phyloP scores from a whole-genome alignment of 2,888 invertebrate species.

The Calameuta pallipes region DNA sequence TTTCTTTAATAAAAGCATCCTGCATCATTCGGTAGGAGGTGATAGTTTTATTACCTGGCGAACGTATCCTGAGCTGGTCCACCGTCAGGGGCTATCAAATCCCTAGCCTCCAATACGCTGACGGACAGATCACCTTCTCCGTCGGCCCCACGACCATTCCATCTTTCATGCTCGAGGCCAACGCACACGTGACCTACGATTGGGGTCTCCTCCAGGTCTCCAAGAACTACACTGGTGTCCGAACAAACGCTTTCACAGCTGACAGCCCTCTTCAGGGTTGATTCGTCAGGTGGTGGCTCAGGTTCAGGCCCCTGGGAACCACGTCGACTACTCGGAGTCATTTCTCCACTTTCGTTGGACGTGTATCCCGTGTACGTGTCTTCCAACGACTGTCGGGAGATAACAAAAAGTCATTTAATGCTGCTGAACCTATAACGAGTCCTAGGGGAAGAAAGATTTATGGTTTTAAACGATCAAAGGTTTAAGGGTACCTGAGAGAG shows the following conservation, averaged over 20 bases:
- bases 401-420: neutral
- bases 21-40: neutral
- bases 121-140: slow-evolving; percentile 73
- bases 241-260: slow-evolving; percentile 86
- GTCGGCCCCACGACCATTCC: slow-evolving; percentile 68
- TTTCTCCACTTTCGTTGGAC: slow-evolving; percentile 40
- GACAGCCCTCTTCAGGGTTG: slow-evolving; percentile 73
- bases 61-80: slow-evolving; percentile 77
- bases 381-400: slow-evolving; percentile 40
- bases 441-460: neutral
- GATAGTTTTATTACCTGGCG: slow-evolving; percentile 65
- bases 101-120: slow-evolving; percentile 82
- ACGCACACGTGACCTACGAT: slow-evolving; percentile 82
- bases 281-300: slow-evolving; percentile 54
- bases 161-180: slow-evolving; percentile 83
- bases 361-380: slow-evolving; percentile 43
- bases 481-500: slow-evolving; percentile 47
- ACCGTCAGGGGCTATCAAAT: slow-evolving; percentile 73
- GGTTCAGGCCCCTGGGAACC: slow-evolving; percentile 53
- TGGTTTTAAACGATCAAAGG: neutral
- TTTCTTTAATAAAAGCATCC: neutral
- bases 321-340: slow-evolving; percentile 45
- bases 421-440: neutral
- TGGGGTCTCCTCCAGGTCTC: slow-evolving; percentile 77
- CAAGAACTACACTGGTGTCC: slow-evolving; percentile 79